Evolutionary conservation across 2,797 vertebrate genomes (phyloP), one percentile per base, ranked within the genome.

Genomic region (Dermochelys coriacea): DNA sequence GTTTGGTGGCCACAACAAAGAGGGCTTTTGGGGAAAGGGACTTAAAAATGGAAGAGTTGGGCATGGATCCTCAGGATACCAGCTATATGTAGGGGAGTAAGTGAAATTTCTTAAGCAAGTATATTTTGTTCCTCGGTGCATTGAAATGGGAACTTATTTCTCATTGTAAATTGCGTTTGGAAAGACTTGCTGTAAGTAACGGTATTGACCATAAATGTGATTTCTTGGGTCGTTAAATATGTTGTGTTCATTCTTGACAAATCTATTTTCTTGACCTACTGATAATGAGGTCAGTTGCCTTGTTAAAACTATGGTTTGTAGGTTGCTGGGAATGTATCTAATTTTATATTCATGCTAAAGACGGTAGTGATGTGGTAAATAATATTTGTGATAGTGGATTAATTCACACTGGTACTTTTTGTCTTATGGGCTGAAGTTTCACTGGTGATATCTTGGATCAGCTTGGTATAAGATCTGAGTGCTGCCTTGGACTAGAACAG

Each of bases 301-400:
- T 78, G 45, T 21, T 77, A 10, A 0, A 83, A 41, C 25, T 90
- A 0, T 74, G n/a, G 68, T 68, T 52, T 47, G 14, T 91, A 64
- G 84, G 81, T 78, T 90, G 54, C 74, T 74, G 49, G 78, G 85
- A 61, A 16, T 80, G 23, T 49, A 68, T 85, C 92, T 95, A 74
- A 23, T 75, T 97, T 95, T 96, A 87, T 78, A 68, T 87, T 85
- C 85, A 16, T 68, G 19, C 64, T 93, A 84, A 93, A 31, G 49
- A 47, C 18, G 47, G 34, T 31, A 71, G 1, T 57, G 86, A 55
- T 5, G 51, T 94, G 84, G 91, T 84, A 93, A 82, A 83, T 90
- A 80, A 80, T 5, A 12, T 21, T 52, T 80, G 45, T 45, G 41
- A 71, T 23, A 54, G 57, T 68, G 45, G 10, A 37, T 50, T 61